phyloP scores from a whole-genome alignment of 2,113 vertebrate species.

The Grammomys surdaster region DNA sequence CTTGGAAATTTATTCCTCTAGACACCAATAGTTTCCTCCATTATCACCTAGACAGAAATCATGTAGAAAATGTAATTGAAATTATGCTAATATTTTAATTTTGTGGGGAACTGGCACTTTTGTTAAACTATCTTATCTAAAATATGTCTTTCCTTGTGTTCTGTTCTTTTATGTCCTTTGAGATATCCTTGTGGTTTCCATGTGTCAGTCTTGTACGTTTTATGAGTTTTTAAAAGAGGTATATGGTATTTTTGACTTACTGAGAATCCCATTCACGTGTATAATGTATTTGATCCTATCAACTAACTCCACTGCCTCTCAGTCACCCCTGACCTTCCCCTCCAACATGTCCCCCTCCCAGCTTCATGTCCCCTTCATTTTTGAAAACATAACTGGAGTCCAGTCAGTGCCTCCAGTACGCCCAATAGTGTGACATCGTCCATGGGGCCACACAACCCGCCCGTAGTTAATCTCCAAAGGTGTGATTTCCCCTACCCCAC shows the following conservation, averaged over 20 bases:
- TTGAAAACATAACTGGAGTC: not conserved
- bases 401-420: not conserved
- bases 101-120: conserved; percentile 30
- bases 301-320: not conserved
- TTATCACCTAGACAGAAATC: not conserved
- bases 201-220: not conserved
- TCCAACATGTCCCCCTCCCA: not conserved
- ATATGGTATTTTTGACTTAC: too few species aligned
- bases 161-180: conserved; percentile 21
- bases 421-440: not conserved
- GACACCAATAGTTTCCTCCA: not conserved
- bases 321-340: not conserved
- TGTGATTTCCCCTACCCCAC: not conserved
- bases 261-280: not conserved
- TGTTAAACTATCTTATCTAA: not conserved
- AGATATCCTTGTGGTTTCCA: not conserved
- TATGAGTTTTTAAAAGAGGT: not conserved
- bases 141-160: not conserved
- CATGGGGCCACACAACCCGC: too few species aligned
- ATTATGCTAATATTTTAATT: conserved; percentile 32
- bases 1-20: not conserved
- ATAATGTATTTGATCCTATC: not conserved
- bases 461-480: not conserved
- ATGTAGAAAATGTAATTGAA: conserved; percentile 10
- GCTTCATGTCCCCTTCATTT: not conserved